phyloP scores from a whole-genome alignment of 2,888 invertebrate species.

The Nephrocerus scutellatus region DNA sequence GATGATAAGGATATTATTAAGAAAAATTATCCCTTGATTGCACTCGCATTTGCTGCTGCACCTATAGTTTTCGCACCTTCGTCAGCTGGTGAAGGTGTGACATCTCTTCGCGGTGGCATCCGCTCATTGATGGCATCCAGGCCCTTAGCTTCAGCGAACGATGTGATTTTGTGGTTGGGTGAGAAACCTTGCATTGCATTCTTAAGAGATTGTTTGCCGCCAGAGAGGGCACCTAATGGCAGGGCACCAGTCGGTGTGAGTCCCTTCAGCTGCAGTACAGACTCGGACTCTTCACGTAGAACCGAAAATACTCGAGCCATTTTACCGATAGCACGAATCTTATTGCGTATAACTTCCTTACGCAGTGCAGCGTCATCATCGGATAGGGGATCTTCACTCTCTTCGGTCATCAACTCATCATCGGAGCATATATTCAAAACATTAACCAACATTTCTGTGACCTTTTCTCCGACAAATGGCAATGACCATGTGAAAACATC shows the following conservation, averaged over 20 bases:
- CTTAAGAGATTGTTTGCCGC: slow-evolving; percentile 92
- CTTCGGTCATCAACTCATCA: slow-evolving; percentile 96
- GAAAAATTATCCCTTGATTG: slow-evolving; percentile 45
- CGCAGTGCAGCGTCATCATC: slow-evolving; percentile 81
- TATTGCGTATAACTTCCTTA: slow-evolving; percentile 99
- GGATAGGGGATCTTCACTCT: slow-evolving; percentile 64
- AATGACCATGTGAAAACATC: slow-evolving; percentile 99
- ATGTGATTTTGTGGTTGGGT: slow-evolving; percentile 95
- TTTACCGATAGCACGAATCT: slow-evolving; percentile 99
- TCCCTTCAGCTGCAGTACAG: slow-evolving; percentile 95
- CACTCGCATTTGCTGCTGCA: slow-evolving; percentile 40
- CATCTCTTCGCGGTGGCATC: slow-evolving; percentile 92
- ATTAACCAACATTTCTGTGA: slow-evolving; percentile 99
- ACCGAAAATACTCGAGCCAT: slow-evolving; percentile 99
- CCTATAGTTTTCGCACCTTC: slow-evolving; percentile 41
- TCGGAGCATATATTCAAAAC: slow-evolving; percentile 99
- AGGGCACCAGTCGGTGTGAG: slow-evolving; percentile 96
- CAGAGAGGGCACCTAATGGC: slow-evolving; percentile 91
- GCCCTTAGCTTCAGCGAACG: slow-evolving; percentile 98
- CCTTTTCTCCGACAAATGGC: slow-evolving; percentile 98
- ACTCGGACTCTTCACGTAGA: slow-evolving; percentile 98
- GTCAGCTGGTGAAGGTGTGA: slow-evolving; percentile 59
- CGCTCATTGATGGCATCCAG: slow-evolving; percentile 98
- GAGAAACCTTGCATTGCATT: slow-evolving; percentile 95
- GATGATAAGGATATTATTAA: too few species aligned